Base-by-base conservation (phyloP, 2,113 vertebrate genomes). In the Hippocampus barbouri region DNA sequence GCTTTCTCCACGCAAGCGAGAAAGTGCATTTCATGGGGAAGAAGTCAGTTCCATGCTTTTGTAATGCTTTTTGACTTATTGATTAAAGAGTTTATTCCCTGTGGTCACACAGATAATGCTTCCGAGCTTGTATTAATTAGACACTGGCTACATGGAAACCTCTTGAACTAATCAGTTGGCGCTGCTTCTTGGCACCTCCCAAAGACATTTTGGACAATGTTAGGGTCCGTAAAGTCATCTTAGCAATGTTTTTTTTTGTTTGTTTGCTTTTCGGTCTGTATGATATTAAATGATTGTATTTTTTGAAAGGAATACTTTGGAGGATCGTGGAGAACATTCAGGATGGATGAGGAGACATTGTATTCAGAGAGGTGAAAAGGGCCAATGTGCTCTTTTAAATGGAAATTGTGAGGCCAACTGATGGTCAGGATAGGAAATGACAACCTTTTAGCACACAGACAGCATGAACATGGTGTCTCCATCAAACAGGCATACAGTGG, bases 401-500 rank as follows among this genome's bases (percentile, higher is more conserved):
- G 73, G 66, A 84, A 81, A 84, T 79, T 68, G 76, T 65, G 71
- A 86, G 68, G 80, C 64, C 68, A 45, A 66, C 78, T 79, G 85
- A 81, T 80, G 77, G 75, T 75, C 66, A 74, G 64, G 74, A 78
- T 77, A 65, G 77, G 71, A 84, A 83, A 88, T 84, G 83, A 86
- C 68, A 80, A 77, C 68, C 75, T 76, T 72, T 14, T 53, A 70
- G 59, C 38, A 49, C 62, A 40, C 41, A 16, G 11, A 73, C 73
- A 65, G 69, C 77, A 66, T 72, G 45, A 81, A 69, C 2, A 12
- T 56, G 12, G 57, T 73, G 79, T 86, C 81, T 84, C 78, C 85
- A 76, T 76, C 74, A 43, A 66, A 54, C 59, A 68, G 68, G 8
- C 66, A 62, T 63, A 11, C 65, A 43, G 56, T 61, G 20, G 11